Evolutionary conservation across 2,113 vertebrate species (phyloP).

Genomic region (Laticauda laticaudata): DNA sequence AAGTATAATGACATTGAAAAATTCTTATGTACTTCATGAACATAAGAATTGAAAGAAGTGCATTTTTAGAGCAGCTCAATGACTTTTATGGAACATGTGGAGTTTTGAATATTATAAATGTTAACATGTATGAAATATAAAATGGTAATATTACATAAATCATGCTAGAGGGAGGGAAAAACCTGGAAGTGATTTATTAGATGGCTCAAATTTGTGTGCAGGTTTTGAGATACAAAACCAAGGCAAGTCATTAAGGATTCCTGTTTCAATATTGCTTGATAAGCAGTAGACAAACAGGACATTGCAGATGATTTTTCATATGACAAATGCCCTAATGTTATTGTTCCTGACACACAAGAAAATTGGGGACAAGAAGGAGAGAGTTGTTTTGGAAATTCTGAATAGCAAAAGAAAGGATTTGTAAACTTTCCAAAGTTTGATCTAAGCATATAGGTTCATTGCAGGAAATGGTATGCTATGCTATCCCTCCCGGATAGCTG

Average conservation of each 20-base stretch:
- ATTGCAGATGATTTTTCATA: background rate
- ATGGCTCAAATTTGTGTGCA: background rate
- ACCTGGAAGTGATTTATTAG: constrained; percentile 25
- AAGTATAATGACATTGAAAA: background rate
- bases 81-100: constrained; percentile 14
- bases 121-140: constrained; percentile 6
- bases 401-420: background rate
- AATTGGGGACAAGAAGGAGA: background rate
- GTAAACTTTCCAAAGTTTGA: background rate
- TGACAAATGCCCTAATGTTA: background rate
- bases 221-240: background rate
- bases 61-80: constrained; percentile 18
- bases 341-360: background rate
- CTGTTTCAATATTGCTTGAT: constrained; percentile 2
- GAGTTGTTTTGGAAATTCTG: background rate
- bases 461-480: background rate
- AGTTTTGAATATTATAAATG: constrained; percentile 18
- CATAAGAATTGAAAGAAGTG: background rate
- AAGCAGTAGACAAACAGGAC: background rate
- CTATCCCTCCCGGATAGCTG: background rate
- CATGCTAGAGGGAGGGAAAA: background rate
- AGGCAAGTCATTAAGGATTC: constrained; percentile 9
- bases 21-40: background rate
- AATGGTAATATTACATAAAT: constrained; percentile 19
- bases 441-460: background rate